Evolutionary conservation across 2,888 invertebrate species (phyloP), one percentile per base, ranked within the genome.

Genomic region (Halictus quadricinctus): DNA sequence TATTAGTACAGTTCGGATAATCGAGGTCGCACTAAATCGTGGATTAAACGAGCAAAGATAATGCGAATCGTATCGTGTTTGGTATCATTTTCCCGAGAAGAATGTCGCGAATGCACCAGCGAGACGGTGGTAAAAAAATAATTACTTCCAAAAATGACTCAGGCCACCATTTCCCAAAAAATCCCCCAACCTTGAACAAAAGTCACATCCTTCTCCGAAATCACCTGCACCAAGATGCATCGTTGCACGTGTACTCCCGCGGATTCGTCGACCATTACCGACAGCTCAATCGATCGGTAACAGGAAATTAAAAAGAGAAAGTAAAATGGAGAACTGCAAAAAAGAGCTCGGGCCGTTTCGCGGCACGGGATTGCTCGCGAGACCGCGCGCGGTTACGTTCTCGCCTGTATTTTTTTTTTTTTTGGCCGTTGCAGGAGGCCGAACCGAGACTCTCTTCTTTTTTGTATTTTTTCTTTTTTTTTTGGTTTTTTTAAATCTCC

Each of bases 401-500:
- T 48, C 50, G 43, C 58, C 29, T 21, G 15, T n/a, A n/a, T 36
- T 36, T 5, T 5, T 5, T 36, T 36, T 36, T 36, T 36, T 46
- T 54, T 48, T 54, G n/a, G 41, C 36, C 41, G 58, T 29, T 83
- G 60, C 66, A n/a, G 58, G 15, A 12, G 46, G 58, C 48, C 76
- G 41, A 25, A 60, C 60, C 60, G 46, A 29, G 15, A 29, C 29
- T 79, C 36, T 21, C 29, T 25, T 76, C 41, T 54, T 46, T 72
- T 50, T 72, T 36, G 4, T 5, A 36, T 36, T 36, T 36, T 36
- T 36, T 36, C 0, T 36, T 36, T 50, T 36, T 36, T 36, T 36
- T 36, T 36, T 36, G 4, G 5, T 36, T 36, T 50, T 36, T 36
- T 36, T 2, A 7, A 15, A 29, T 36, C 36, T 36, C 84, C 46